Conservation (phyloP, 2,888 invertebrate genomes). For the Nesidiocoris tenuis region DNA sequence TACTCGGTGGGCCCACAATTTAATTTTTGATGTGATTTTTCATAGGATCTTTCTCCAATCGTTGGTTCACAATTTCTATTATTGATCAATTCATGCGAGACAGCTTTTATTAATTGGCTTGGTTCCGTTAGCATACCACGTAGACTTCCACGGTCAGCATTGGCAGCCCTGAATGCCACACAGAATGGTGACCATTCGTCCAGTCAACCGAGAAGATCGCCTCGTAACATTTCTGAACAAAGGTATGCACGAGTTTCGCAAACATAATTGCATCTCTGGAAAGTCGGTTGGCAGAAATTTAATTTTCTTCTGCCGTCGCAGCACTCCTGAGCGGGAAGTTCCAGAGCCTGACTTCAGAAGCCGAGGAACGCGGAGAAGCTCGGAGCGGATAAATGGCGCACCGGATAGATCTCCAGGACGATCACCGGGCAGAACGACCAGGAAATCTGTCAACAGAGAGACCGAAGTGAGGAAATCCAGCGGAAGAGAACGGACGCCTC, state of each 20-base stretch:
- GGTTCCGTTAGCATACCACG: background rate
- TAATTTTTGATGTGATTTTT: too few species aligned
- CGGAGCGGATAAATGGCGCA: background rate
- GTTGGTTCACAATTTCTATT: too few species aligned
- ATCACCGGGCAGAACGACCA: background rate
- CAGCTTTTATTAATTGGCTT: too few species aligned
- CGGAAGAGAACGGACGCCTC: slow-evolving; percentile 11
- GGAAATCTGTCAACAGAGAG: background rate
- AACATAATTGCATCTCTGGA: too few species aligned
- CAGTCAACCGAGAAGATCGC: background rate
- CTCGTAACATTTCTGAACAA: background rate
- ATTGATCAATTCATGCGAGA: too few species aligned
- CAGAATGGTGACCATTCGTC: background rate
- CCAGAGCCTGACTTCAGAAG: background rate
- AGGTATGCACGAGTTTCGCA: background rate
- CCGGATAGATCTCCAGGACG: background rate
- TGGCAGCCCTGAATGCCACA: background rate
- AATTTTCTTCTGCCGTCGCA: background rate
- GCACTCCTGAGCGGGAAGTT: slow-evolving; percentile 3
- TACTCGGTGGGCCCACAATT: background rate
- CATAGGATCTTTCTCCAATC: too few species aligned
- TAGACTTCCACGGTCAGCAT: slow-evolving; percentile 8
- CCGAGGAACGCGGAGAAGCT: slow-evolving; percentile 7
- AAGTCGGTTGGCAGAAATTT: too few species aligned
- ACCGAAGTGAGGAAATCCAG: slow-evolving; percentile 6